phyloP scores from a whole-genome alignment of 2,888 invertebrate genomes.

The Sceliomorpha sp. region DNA sequence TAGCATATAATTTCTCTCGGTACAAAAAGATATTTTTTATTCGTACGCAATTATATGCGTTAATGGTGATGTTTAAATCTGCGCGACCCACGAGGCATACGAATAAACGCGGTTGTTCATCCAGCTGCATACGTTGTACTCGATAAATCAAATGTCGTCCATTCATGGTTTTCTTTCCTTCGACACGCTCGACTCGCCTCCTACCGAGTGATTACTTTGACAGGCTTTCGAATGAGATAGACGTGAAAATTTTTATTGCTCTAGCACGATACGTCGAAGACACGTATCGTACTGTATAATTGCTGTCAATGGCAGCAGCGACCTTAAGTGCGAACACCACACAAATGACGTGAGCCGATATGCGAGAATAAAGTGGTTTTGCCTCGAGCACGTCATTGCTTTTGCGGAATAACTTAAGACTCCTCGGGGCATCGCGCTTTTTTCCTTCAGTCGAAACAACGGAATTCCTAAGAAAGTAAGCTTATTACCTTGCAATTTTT shows the following conservation, averaged over 20 bases:
- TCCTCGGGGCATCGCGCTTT: no score
- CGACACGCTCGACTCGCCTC: slow-evolving; percentile 40
- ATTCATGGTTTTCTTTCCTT: slow-evolving; percentile 40
- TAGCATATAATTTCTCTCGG: no score
- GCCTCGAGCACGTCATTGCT: slow-evolving; percentile 8
- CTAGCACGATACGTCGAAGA: slow-evolving; percentile 44
- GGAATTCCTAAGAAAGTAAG: neutral
- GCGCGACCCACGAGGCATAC: slow-evolving; percentile 4
- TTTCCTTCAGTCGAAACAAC: neutral
- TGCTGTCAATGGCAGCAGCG: slow-evolving; percentile 45
- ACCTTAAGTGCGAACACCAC: slow-evolving; percentile 43
- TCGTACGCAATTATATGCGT: slow-evolving; percentile 48
- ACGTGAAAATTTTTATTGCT: slow-evolving; percentile 48
- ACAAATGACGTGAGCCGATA: slow-evolving; percentile 23
- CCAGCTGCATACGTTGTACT: slow-evolving; percentile 40
- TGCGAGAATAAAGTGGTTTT: slow-evolving; percentile 32
- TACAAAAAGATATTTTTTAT: no score
- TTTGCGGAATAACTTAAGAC: slow-evolving; percentile 4
- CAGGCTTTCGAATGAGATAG: slow-evolving; percentile 49
- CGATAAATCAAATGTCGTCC: slow-evolving; percentile 51
- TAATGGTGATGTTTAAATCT: slow-evolving; percentile 52
- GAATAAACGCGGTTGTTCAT: slow-evolving; percentile 41
- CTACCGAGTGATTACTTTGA: slow-evolving; percentile 52
- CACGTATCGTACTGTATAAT: slow-evolving; percentile 45
- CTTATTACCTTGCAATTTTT: no score